Percentiles rank a stretch among this genome's conserved stretches.
These are phyloP conservation scores for Dicentrarchus labrax DNA, from an alignment of 2,113 vertebrate genomes.

Conservation along the genomic window DNA sequence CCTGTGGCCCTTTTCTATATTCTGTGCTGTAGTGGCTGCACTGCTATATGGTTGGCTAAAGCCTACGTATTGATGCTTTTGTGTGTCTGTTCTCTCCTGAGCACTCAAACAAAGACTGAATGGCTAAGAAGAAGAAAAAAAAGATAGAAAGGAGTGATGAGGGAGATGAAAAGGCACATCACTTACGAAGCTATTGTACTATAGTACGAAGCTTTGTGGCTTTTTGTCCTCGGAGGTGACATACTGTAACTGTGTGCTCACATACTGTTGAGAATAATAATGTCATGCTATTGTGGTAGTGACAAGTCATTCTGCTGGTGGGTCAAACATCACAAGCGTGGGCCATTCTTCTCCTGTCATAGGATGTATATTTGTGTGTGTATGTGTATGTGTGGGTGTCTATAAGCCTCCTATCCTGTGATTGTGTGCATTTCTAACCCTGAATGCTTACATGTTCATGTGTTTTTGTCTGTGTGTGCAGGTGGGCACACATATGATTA, in stretches of 20 bases:
- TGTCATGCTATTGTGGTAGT: conserved; percentile 14
- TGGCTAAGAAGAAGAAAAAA: not conserved
- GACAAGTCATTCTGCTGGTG: conserved; percentile 11
- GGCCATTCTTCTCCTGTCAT: conserved; percentile 2
- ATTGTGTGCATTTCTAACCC: not conserved
- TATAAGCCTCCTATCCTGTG: not conserved
- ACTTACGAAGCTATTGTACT: too few species aligned
- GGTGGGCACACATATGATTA: not conserved
- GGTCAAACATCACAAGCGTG: conserved; percentile 3
- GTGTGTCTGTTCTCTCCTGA: not conserved
- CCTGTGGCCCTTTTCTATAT: too few species aligned
- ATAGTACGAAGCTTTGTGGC: not conserved
- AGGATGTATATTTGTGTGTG: not conserved
- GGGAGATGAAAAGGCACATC: conserved; percentile 1
- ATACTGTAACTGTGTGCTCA: not conserved
- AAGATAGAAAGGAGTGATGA: not conserved
- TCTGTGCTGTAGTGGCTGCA: not conserved
- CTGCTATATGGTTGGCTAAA: not conserved
- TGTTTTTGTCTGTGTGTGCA: not conserved
- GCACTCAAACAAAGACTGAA: not conserved
- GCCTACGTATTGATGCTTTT: not conserved
- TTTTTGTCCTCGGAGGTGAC: not conserved
- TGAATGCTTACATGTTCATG: not conserved
- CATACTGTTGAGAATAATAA: conserved; percentile 4
- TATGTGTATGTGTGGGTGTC: not conserved